Evolutionary conservation across 2,797 vertebrate species (phyloP).

Genomic region (Octomys mimax): DNA sequence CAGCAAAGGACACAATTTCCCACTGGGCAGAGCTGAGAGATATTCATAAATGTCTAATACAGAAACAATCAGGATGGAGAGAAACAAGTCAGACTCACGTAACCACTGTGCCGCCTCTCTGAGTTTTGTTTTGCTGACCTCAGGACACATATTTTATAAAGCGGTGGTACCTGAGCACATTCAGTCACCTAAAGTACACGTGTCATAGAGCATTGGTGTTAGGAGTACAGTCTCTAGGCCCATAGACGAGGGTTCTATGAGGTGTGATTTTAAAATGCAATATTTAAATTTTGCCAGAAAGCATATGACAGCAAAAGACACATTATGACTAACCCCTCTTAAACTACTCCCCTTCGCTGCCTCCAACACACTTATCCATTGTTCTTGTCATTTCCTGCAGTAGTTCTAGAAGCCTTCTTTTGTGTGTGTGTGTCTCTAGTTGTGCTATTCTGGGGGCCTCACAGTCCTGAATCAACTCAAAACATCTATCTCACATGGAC

Average conservation of each 20-base stretch:
- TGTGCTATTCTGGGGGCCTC: neutral
- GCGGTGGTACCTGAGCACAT: neutral
- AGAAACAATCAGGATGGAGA: neutral
- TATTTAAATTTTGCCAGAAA: neutral
- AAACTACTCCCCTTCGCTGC: neutral
- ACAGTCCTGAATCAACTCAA: neutral
- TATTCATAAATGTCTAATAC: neutral
- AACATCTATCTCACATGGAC: neutral
- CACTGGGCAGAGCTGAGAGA: neutral
- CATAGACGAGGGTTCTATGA: neutral
- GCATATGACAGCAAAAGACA: neutral
- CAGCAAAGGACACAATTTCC: neutral
- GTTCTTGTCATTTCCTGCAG: neutral
- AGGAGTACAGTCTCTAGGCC: neutral
- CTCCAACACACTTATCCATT: neutral
- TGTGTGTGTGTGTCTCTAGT: neutral
- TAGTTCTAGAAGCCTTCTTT: neutral
- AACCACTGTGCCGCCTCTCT: neutral
- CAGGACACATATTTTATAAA: neutral
- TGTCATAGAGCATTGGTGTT: accelerated
- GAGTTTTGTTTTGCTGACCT: neutral
- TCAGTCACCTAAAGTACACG: neutral
- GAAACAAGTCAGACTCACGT: neutral
- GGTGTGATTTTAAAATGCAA: neutral
- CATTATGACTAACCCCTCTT: neutral